A percentile compares a stretch with the other conserved stretches of the same genome.
Evolutionary conservation across 2,113 vertebrate species (phyloP).

Genomic region (Zapus hudsonius): DNA sequence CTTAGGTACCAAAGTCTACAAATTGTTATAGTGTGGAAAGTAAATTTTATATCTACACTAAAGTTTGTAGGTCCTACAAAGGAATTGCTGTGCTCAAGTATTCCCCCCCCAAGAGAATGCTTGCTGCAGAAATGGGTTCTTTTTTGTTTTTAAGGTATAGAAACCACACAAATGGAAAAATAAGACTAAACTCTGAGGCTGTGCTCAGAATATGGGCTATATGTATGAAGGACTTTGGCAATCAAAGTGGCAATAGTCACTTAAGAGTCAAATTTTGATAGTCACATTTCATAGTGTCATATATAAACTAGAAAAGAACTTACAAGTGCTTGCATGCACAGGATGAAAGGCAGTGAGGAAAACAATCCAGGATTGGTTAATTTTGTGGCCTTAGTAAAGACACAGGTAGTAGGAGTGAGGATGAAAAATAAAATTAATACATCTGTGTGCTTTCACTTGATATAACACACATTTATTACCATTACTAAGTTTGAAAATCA

Average conservation of each 20-base stretch:
- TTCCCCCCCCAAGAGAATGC: conserved; percentile 28
- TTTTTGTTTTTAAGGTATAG: conserved; percentile 11
- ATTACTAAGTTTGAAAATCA: neutral
- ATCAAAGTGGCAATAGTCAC: neutral
- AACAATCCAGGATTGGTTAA: neutral
- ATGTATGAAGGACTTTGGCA: neutral
- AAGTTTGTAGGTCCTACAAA: conserved; percentile 51
- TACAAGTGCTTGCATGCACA: neutral
- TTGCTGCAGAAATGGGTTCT: conserved; percentile 41
- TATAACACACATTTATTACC: neutral
- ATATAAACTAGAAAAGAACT: neutral
- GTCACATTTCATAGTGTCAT: neutral
- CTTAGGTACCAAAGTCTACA: conserved; percentile 52
- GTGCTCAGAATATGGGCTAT: neutral
- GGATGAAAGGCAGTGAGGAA: neutral
- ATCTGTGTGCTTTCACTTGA: neutral
- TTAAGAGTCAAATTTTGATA: neutral
- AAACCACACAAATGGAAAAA: conserved; percentile 39
- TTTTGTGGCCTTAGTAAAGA: neutral
- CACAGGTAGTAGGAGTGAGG: neutral
- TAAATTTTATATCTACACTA: conserved; percentile 58
- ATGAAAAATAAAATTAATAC: neutral
- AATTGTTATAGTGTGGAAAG: conserved; percentile 16
- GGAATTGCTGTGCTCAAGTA: conserved; percentile 25
- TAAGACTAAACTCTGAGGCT: neutral